Evolutionary conservation across 2,113 vertebrate species (phyloP).

Genomic region (Pteronura brasiliensis): DNA sequence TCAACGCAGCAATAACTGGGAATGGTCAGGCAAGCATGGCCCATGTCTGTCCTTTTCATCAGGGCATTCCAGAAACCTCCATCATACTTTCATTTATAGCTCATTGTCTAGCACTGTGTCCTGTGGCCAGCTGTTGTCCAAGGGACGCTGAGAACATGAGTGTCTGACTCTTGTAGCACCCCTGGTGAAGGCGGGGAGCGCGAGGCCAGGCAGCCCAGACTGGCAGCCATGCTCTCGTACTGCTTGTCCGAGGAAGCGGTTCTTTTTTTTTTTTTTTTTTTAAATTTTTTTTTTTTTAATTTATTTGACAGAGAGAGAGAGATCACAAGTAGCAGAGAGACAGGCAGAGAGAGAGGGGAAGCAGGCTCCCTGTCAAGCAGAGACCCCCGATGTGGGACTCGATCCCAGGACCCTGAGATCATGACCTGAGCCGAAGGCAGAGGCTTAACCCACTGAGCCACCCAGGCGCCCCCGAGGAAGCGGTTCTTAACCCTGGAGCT

Average conservation of each 20-base stretch:
- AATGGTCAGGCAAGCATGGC: background rate
- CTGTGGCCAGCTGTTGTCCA: background rate
- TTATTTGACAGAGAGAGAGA: too few relatives aligned
- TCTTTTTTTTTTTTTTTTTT: too few relatives aligned
- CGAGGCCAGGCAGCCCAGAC: accelerated
- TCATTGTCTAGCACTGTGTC: background rate
- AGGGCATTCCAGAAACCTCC: background rate
- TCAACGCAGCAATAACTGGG: background rate
- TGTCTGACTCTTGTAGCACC: background rate
- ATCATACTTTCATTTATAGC: background rate
- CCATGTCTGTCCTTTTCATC: background rate
- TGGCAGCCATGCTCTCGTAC: background rate
- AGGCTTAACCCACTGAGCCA: too few relatives aligned
- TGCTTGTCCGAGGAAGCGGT: background rate
- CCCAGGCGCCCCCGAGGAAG: too few relatives aligned
- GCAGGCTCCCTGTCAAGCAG: too few relatives aligned
- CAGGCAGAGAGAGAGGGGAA: too few relatives aligned
- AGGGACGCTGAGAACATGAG: background rate
- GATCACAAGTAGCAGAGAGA: too few relatives aligned
- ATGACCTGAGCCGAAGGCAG: too few relatives aligned
- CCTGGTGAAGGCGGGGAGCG: accelerated
- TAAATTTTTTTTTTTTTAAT: too few relatives aligned
- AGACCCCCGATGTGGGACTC: too few relatives aligned
- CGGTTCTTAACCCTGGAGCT: background rate
- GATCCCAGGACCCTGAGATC: too few relatives aligned